Evolutionary conservation across 2,888 invertebrate genomes (phyloP).

Genomic region (Drosophila birchii): DNA sequence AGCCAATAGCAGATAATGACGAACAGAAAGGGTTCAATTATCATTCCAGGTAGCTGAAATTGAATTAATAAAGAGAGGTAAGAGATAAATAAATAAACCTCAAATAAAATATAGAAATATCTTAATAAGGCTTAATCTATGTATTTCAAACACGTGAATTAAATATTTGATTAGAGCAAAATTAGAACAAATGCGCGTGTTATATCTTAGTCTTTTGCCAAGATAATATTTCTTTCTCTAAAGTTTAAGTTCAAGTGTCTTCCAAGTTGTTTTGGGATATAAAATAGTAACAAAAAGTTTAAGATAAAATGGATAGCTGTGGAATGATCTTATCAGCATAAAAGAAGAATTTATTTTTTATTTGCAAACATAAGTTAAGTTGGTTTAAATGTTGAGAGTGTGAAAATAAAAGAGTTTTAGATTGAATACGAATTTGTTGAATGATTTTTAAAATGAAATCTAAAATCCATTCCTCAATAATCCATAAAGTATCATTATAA

Average conservation of each 20-base stretch:
- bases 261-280: background rate
- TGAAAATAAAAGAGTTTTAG: background rate
- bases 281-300: background rate
- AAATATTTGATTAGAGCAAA: background rate
- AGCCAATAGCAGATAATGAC: constrained; percentile 94
- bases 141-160: background rate
- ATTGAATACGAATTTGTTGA: background rate
- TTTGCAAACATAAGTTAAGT: background rate
- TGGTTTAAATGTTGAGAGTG: background rate
- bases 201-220: background rate
- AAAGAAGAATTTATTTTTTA: no score
- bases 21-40: constrained; percentile 93
- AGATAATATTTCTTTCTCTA: background rate
- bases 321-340: background rate
- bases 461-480: background rate
- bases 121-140: background rate
- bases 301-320: background rate
- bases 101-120: background rate
- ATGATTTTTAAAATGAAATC: background rate
- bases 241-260: background rate
- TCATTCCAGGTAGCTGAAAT: constrained; percentile 91
- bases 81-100: no score
- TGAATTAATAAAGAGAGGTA: background rate
- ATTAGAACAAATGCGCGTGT: background rate
- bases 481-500: background rate